These are phyloP conservation scores for Cochlearius cochlearius DNA, from an alignment of 2,113 vertebrate species.

Conservation along the genomic window DNA sequence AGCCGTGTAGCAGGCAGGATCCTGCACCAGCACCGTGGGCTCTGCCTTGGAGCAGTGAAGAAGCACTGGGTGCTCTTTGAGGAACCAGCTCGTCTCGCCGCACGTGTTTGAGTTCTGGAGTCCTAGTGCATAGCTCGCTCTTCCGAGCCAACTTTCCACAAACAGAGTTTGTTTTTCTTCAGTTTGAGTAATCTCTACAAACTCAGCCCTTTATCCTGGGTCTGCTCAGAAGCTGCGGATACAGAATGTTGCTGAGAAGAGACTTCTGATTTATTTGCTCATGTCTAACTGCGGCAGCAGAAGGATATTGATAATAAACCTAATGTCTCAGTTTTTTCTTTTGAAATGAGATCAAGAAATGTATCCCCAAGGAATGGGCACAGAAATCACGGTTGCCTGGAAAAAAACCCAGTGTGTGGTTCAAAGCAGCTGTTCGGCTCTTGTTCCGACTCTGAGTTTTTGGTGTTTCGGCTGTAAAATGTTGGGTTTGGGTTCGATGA, in stretches of 20 bases:
- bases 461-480: background rate
- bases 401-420: background rate
- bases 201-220: background rate
- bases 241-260: background rate
- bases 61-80: background rate
- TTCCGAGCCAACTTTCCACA: background rate
- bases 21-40: background rate
- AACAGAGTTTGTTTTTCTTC: background rate
- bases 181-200: background rate
- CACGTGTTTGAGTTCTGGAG: background rate
- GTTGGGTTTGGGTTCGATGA: background rate
- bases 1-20: rapidly evolving
- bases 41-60: background rate
- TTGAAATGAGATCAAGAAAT: background rate
- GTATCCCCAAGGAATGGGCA: background rate
- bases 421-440: background rate
- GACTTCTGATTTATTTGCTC: background rate
- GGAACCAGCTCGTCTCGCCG: background rate
- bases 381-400: background rate
- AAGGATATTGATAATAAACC: background rate
- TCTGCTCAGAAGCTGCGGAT: background rate
- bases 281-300: background rate
- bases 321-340: background rate
- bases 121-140: background rate
- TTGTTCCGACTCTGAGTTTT: background rate